Evolutionary conservation across 2,888 invertebrate genomes (phyloP), one percentile per base, ranked within the genome.

Genomic region (Sarcophaga subvicina): DNA sequence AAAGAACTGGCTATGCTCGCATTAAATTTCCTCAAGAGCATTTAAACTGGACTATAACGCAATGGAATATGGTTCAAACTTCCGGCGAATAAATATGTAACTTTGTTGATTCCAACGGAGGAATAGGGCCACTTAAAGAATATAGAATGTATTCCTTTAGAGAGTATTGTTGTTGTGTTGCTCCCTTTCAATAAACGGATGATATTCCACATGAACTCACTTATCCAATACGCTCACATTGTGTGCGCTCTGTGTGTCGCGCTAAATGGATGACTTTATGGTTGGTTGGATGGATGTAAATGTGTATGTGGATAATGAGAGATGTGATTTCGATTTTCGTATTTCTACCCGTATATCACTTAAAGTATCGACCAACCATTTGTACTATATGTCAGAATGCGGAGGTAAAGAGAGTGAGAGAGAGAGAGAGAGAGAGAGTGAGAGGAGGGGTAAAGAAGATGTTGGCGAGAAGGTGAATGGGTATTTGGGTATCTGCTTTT

Each of bases 231-330:
- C 54, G 54, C 54, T 54, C 54, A 54, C 54, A 54, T 54, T 54
- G 54, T n/a, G n/a, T n/a, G n/a, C n/a, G 17, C 54, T 54, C 17
- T 54, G 54, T 54, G 54, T 54, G 54, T 54, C 14, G 12, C 54
- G 49, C 14, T 49, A 70, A 49, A 70, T 80, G 80, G 67, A 77
- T 80, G 67, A 20, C 80, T 80, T 77, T 37, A 59, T 63, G 63
- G 72, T 54, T 71, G 67, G 45, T 8, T 67, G 73, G 6, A 6
- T 78, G 62, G 27, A 20, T 67, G 73, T 37, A 37, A 37, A 37
- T 37, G 37, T 37, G 37, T 37, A 27, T 76, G 54, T 14, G 12
- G 17, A 54, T 54, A 17, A 54, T 54, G 17, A 54, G 54, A 54
- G 54, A 54, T 54, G 17, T 54, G 54, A 54, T 54, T 54, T 54